phyloP scores from a whole-genome alignment of 2,888 invertebrate species.

The Drosophila austrosaltans region DNA sequence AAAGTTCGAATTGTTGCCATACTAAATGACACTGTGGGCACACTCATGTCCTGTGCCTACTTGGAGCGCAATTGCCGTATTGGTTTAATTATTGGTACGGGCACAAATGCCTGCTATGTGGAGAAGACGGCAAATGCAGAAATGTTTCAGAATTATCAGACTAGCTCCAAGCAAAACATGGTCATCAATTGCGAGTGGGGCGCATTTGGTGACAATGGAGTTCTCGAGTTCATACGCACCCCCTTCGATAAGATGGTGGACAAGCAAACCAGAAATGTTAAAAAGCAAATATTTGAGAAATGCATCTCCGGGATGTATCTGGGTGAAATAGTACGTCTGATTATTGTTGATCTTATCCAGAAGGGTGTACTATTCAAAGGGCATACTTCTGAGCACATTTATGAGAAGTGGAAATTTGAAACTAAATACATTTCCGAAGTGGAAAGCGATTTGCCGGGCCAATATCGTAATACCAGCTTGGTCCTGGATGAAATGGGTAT shows the following conservation, averaged over 20 bases:
- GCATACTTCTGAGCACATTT: slow-evolving; percentile 33
- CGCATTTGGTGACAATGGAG: slow-evolving; percentile 96
- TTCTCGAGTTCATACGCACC: slow-evolving; percentile 92
- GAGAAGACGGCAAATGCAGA: slow-evolving; percentile 90
- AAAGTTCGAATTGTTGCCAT: slow-evolving; percentile 93
- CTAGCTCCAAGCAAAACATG: slow-evolving; percentile 83
- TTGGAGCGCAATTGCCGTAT: slow-evolving; percentile 89
- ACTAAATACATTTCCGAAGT: slow-evolving; percentile 98
- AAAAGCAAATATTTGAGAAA: slow-evolving; percentile 94
- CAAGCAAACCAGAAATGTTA: slow-evolving; percentile 90
- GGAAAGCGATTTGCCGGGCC: slow-evolving; percentile 91
- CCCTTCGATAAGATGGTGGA: slow-evolving; percentile 92
- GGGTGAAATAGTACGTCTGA: slow-evolving; percentile 95
- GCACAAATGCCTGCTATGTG: slow-evolving; percentile 96
- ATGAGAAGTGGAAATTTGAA: slow-evolving; percentile 87
- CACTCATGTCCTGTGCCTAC: slow-evolving; percentile 95
- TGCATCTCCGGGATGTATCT: slow-evolving; percentile 95
- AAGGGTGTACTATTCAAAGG: slow-evolving; percentile 84
- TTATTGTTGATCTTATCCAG: slow-evolving; percentile 91
- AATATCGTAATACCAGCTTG: slow-evolving; percentile 89
- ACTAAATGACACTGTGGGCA: slow-evolving; percentile 96
- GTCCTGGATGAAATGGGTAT: slow-evolving; percentile 90
- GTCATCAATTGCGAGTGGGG: slow-evolving; percentile 98
- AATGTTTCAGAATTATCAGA: slow-evolving; percentile 86
- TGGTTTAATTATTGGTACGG: slow-evolving; percentile 91